Evolutionary conservation across 1,140 invertebrate species (phyloP), one percentile per base, ranked within the genome.

Genomic region (Papilio xuthus): DNA sequence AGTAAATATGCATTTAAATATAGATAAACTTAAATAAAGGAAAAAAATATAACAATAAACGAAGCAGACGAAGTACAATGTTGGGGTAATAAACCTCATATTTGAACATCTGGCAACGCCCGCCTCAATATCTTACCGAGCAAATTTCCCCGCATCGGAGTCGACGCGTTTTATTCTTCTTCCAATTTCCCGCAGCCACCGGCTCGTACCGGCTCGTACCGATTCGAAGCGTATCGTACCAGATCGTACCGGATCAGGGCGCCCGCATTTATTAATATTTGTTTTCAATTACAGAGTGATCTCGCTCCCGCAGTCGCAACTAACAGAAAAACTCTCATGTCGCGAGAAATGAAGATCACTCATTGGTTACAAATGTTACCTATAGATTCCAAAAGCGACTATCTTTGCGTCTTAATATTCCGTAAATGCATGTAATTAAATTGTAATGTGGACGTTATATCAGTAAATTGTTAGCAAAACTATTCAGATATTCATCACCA

Each of bases 241-340:
- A 23, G 56, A 23, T 60, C 56, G 60, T 28, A 67, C 60, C 60
- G 26, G 60, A 28, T 67, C 60, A 13, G 26, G 60, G 23, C 12
- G 60, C 60, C 26, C 71, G 37, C 71, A 42, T 73, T 73, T 73
- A 73, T 73, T 73, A 73, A 73, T 73, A 73, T 73, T 73, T 73
- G 71, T 73, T 73, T 73, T 73, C 71, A 47, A 73, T 73, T 73
- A 42, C 71, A 73, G 23, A 73, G 42, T 73, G 41, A 73, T 73
- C 42, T 73, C 42, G 42, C 71, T 23, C 20, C 56, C 26, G 12
- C 26, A 28, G 23, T 26, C 60, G 4, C 26, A 10, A 2, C 56
- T 60, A 10, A 10, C 60, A 28, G 12, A 28, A 67, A 28, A 28
- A 28, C 13, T 28, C 60, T 26, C 23, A 63, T 26, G 60, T 63